These are phyloP conservation scores for Scomber colias DNA, from an alignment of 2,113 vertebrate species.

Conservation along the genomic window DNA sequence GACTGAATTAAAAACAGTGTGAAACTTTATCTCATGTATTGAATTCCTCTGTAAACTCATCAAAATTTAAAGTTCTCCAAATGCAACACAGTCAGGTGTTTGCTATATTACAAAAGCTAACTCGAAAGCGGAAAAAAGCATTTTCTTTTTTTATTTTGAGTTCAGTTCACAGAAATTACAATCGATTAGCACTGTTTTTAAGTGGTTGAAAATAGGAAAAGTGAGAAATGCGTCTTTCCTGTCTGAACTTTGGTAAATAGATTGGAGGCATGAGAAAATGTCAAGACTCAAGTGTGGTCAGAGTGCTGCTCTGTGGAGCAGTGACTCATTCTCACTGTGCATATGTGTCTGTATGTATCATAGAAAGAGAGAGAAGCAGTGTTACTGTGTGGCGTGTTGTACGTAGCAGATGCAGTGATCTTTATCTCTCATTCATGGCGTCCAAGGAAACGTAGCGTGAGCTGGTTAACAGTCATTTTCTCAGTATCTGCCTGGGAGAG, in stretches of 20 bases:
- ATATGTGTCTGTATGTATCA: neutral
- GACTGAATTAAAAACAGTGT: neutral
- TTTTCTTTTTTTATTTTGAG: neutral
- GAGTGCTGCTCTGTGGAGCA: conserved; percentile 81
- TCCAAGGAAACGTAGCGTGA: conserved; percentile 72
- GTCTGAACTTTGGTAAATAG: conserved; percentile 92
- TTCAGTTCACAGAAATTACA: neutral
- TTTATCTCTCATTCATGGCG: conserved; percentile 74
- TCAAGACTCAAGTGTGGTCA: conserved; percentile 90
- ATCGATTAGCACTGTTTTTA: conserved; percentile 60
- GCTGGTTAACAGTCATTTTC: conserved; percentile 73
- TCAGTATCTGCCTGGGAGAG: conserved; percentile 67
- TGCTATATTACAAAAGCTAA: neutral
- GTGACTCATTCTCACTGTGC: conserved; percentile 78
- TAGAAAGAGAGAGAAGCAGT: neutral
- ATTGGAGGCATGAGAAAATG: conserved; percentile 93
- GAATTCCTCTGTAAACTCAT: neutral
- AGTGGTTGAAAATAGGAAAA: conserved; percentile 89
- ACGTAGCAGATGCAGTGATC: conserved; percentile 64
- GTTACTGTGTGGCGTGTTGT: conserved; percentile 30
- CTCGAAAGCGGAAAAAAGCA: conserved; percentile 23
- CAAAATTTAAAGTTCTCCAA: neutral
- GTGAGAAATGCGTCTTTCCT: conserved; percentile 88
- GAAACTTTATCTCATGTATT: neutral
- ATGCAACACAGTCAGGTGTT: neutral